These are phyloP conservation scores for Acronicta aceris DNA, from an alignment of 2,888 invertebrate genomes.

Conservation along the genomic window DNA sequence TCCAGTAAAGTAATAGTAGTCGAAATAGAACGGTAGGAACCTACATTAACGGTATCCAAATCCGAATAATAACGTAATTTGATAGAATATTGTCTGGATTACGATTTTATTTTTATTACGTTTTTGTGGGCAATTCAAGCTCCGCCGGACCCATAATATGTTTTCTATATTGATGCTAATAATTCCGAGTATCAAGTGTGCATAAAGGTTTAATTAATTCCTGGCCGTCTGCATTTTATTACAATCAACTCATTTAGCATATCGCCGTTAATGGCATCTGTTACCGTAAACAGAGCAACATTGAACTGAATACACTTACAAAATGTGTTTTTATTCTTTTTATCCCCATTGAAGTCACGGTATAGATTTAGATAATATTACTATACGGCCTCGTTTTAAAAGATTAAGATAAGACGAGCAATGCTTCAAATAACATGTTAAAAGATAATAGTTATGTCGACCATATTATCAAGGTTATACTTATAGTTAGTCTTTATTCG, in stretches of 20 bases:
- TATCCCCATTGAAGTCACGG: background rate
- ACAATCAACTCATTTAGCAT: slow-evolving; percentile 35
- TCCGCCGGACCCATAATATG: too few species aligned
- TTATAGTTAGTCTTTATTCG: slow-evolving; percentile 12
- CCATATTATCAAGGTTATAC: slow-evolving; percentile 43
- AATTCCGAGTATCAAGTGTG: slow-evolving; percentile 14
- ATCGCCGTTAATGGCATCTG: slow-evolving; percentile 23
- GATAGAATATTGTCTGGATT: too few species aligned
- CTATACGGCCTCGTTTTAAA: slow-evolving; percentile 9
- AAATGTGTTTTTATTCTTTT: slow-evolving; percentile 8
- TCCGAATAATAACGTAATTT: too few species aligned
- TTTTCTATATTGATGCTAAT: slow-evolving; percentile 18
- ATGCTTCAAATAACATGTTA: slow-evolving; percentile 27
- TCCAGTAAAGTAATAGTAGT: too few species aligned
- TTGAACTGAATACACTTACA: slow-evolving; percentile 22
- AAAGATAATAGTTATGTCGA: slow-evolving; percentile 38
- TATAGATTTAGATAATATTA: background rate
- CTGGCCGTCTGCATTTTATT: slow-evolving; percentile 40
- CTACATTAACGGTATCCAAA: too few species aligned
- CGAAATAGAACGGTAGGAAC: too few species aligned
- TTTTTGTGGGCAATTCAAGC: too few species aligned
- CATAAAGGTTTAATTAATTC: slow-evolving; percentile 33
- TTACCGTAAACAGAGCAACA: slow-evolving; percentile 28
- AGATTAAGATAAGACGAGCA: slow-evolving; percentile 26
- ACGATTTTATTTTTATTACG: too few species aligned